A percentile compares a stretch with the other conserved stretches of the same genome.
Conservation (phyloP, 2,113 vertebrate species). For the Zosterops japonicus region DNA sequence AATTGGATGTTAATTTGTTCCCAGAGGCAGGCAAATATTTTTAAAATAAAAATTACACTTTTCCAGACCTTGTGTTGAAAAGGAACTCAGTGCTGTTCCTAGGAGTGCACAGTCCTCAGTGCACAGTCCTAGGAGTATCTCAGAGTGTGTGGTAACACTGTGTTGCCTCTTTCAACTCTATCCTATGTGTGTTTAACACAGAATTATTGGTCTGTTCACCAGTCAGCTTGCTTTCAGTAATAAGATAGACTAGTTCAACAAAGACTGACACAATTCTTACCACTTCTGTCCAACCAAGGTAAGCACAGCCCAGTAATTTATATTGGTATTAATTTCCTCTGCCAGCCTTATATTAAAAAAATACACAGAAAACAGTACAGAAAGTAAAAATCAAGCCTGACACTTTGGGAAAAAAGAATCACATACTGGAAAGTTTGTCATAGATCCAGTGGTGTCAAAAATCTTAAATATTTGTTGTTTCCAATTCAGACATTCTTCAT, state of each 20-base stretch:
- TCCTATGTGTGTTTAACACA: not conserved
- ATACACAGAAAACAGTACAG: not conserved
- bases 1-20: slow-evolving; percentile 20
- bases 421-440: not conserved
- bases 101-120: not conserved
- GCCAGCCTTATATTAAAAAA: not conserved
- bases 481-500: slow-evolving; percentile 41
- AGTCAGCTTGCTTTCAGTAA: not conserved
- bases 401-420: not conserved
- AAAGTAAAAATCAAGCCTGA: slow-evolving; percentile 19
- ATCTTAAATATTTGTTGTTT: slow-evolving; percentile 15
- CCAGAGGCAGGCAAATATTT: not conserved
- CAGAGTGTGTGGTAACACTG: too few relatives aligned
- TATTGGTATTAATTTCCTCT: not conserved
- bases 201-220: not conserved
- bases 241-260: not conserved
- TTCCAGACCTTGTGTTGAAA: not conserved
- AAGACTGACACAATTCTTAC: not conserved
- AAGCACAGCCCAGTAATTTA: not conserved
- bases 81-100: not conserved
- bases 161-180: not conserved
- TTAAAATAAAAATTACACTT: not conserved
- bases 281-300: not conserved
- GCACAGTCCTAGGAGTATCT: not conserved
- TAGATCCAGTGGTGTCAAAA: not conserved